Evolutionary conservation across 2,888 invertebrate species (phyloP).

Genomic region (Chrysodeixis includens): DNA sequence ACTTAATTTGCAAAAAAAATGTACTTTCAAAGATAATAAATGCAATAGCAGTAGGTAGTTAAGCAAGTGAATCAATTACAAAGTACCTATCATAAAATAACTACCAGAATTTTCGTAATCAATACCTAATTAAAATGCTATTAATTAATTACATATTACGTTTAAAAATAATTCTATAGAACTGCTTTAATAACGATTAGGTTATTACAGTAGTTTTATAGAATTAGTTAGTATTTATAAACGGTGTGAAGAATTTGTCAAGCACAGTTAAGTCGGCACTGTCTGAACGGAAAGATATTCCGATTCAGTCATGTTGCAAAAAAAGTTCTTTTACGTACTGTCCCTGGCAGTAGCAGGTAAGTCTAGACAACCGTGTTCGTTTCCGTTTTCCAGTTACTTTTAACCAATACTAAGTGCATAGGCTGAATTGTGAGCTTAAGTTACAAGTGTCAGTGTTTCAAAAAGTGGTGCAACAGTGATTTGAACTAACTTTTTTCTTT

Average conservation of each 20-base stretch:
- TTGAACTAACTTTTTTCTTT: background rate
- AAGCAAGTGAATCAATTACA: conserved; percentile 22
- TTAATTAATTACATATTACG: background rate
- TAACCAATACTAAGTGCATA: too few relatives aligned
- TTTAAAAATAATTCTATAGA: background rate
- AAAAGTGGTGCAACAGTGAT: background rate
- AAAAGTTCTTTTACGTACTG: conserved; percentile 59
- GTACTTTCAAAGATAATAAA: too few relatives aligned
- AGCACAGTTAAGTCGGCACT: conserved; percentile 26
- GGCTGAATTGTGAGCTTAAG: too few relatives aligned
- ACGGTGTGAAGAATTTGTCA: conserved; percentile 1
- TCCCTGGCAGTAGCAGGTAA: conserved; percentile 65
- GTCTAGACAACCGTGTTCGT: conserved; percentile 48
- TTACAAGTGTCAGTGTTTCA: background rate
- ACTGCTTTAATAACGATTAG: conserved; percentile 16
- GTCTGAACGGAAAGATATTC: conserved; percentile 22
- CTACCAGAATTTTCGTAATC: background rate
- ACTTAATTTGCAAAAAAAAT: too few relatives aligned
- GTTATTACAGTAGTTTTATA: too few relatives aligned
- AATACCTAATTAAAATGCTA: background rate
- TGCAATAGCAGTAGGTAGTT: too few relatives aligned
- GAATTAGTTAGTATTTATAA: too few relatives aligned
- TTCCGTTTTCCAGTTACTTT: background rate
- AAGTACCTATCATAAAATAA: too few relatives aligned
- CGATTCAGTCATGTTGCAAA: conserved; percentile 44